phyloP scores from a whole-genome alignment of 2,888 invertebrate genomes.

The Cataglyphis rosenhaueri region DNA sequence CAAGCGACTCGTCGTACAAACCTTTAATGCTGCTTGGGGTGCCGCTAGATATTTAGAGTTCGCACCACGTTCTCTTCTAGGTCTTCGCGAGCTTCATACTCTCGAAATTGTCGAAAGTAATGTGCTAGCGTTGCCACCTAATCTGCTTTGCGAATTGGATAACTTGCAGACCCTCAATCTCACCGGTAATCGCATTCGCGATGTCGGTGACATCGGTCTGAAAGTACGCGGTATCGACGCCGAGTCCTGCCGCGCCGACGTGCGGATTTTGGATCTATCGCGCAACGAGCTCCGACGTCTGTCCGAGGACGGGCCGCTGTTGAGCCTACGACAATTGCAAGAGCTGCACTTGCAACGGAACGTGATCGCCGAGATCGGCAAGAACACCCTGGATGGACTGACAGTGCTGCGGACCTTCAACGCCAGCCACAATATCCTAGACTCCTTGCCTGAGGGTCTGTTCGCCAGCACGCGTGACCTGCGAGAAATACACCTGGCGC shows the following conservation, averaged over 20 bases:
- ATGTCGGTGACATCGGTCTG: slow-evolving; percentile 92
- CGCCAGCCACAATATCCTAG: slow-evolving; percentile 94
- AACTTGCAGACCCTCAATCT: slow-evolving; percentile 94
- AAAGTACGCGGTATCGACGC: slow-evolving; percentile 23
- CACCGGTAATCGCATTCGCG: slow-evolving; percentile 93
- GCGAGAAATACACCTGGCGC: slow-evolving; percentile 93
- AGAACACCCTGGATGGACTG: slow-evolving; percentile 92
- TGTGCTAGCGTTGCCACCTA: slow-evolving; percentile 92
- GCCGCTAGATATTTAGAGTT: slow-evolving; percentile 91
- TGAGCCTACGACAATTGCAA: slow-evolving; percentile 92
- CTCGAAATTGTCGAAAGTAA: slow-evolving; percentile 94
- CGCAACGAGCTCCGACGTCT: slow-evolving; percentile 91
- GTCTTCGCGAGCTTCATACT: slow-evolving; percentile 92
- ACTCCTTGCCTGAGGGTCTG: slow-evolving; percentile 92
- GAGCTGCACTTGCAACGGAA: slow-evolving; percentile 94
- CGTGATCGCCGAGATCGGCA: slow-evolving; percentile 92
- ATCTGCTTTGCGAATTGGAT: slow-evolving; percentile 92
- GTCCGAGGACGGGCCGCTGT: slow-evolving; percentile 91
- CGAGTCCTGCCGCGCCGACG: slow-evolving; percentile 87
- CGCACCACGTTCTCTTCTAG: slow-evolving; percentile 90
- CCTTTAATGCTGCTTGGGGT: slow-evolving; percentile 93
- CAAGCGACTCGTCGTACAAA: slow-evolving; percentile 92
- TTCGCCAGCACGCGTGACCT: slow-evolving; percentile 93
- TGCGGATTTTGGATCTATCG: slow-evolving; percentile 93
- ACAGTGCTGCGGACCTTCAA: slow-evolving; percentile 93